Conservation (phyloP, 2,888 invertebrate genomes). For the Bhutanitis thaidina region DNA sequence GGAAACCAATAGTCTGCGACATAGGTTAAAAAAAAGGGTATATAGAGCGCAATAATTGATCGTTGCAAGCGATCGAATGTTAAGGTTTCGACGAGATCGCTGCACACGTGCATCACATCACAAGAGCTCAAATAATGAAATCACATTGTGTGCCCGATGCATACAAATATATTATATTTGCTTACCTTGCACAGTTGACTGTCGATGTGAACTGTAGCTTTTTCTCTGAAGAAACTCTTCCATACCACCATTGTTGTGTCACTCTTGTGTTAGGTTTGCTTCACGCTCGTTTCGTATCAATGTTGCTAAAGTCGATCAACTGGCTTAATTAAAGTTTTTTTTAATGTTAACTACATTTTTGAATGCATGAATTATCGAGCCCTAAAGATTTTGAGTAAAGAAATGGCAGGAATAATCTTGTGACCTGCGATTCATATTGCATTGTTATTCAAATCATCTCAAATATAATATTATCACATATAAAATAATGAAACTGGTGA, state of each 20-base stretch:
- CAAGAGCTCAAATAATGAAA: constrained; percentile 22
- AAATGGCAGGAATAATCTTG: no score
- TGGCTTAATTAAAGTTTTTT: no score
- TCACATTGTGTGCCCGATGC: constrained; percentile 51
- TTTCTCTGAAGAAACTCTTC: constrained; percentile 32
- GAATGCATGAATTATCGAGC: no score
- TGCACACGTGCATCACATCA: constrained; percentile 55
- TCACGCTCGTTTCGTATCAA: not conserved
- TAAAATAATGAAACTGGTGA: no score
- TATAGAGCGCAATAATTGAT: constrained; percentile 56
- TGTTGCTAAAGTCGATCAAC: no score
- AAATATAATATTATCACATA: no score
- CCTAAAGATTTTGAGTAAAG: no score
- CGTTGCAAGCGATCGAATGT: constrained; percentile 33
- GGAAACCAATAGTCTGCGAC: not conserved
- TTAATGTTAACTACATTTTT: no score
- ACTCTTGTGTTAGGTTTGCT: constrained; percentile 18
- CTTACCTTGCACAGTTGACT: constrained; percentile 39
- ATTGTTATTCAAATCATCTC: no score
- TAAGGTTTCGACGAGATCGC: constrained; percentile 31
- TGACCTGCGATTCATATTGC: no score
- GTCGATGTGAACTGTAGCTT: constrained; percentile 37
- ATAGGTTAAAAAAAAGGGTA: constrained; percentile 33
- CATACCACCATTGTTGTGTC: constrained; percentile 27
- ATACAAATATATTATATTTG: constrained; percentile 55